Evolutionary conservation across 2,888 invertebrate genomes (phyloP), one percentile per base, ranked within the genome.

Genomic region (Helleia helle): DNA sequence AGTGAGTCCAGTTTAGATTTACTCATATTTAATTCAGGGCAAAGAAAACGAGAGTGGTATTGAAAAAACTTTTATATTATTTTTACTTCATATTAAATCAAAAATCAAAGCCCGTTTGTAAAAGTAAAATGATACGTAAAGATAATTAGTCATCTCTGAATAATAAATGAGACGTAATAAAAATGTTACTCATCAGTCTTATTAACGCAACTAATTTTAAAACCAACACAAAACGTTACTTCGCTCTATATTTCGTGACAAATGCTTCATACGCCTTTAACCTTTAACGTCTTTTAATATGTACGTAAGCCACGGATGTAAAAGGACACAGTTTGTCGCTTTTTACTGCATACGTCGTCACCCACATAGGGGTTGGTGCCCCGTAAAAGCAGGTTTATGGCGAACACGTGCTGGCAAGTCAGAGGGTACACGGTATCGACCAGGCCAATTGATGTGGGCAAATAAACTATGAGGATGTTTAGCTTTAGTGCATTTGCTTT

Each of bases 341-440:
- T 68, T 76, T 75, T 75, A 70, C 65, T 45, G 34, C 40, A 34
- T 46, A 40, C 40, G 53, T 54, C 53, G 58, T 59, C 56, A 51
- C 56, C 59, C 56, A 51, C 49, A 42, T 51, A 55, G 64, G 64
- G 66, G 69, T 62, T 56, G 62, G 56, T 53, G 64, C 66, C 64
- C 62, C 64, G 66, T 73, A 69, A 75, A 75, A 72, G 65, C 70
- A 72, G 71, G 71, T 83, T 83, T 83, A 83, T 70, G 71, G 71
- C 65, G 54, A 60, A 72, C 83, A 81, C 80, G 80, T 81, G 79
- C 64, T 29, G 47, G 44, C 36, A 52, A 49, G 49, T 38, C 47
- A 49, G 54, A 64, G 56, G 54, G 58, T 62, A 57, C 52, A 56
- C 51, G 34, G 55, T 67, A 71, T 72, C 61, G 69, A 66, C 66